phyloP scores from a whole-genome alignment of 2,113 vertebrate genomes.

The Prochilodus magdalenae region DNA sequence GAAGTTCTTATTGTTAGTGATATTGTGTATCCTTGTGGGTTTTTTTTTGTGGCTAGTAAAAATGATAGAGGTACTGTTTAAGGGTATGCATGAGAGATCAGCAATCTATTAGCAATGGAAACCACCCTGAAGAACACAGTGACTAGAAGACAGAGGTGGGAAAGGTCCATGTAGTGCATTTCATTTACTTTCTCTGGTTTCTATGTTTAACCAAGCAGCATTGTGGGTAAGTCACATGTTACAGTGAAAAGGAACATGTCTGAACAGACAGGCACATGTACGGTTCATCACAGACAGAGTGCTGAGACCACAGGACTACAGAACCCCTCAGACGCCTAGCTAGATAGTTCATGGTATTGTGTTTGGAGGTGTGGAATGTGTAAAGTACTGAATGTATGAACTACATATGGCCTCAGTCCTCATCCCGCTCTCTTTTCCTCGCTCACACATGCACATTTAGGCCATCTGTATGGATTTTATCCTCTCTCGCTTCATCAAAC shows the following conservation, averaged over 20 bases:
- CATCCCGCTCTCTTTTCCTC: not conserved
- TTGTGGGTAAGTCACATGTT: constrained; percentile 9
- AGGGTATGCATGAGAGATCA: no score
- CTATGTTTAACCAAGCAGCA: constrained; percentile 32
- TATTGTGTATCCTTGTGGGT: no score
- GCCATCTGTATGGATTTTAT: constrained; percentile 50
- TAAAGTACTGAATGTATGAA: not conserved
- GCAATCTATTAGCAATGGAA: not conserved
- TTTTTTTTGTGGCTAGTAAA: not conserved
- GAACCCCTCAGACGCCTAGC: not conserved
- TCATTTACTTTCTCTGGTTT: constrained; percentile 31
- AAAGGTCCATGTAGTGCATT: not conserved
- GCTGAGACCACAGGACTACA: no score
- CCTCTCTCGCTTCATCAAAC: constrained; percentile 53
- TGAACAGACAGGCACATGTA: no score
- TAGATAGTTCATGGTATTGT: not conserved
- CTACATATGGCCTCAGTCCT: not conserved
- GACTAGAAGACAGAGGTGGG: not conserved
- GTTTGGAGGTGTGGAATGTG: not conserved
- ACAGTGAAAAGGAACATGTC: not conserved
- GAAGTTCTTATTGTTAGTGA: no score
- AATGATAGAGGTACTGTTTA: no score
- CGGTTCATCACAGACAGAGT: no score
- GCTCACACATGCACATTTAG: not conserved
- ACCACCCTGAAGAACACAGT: not conserved